Evolutionary conservation across 2,797 vertebrate genomes (phyloP).

Genomic region (Bovichtus diacanthus): DNA sequence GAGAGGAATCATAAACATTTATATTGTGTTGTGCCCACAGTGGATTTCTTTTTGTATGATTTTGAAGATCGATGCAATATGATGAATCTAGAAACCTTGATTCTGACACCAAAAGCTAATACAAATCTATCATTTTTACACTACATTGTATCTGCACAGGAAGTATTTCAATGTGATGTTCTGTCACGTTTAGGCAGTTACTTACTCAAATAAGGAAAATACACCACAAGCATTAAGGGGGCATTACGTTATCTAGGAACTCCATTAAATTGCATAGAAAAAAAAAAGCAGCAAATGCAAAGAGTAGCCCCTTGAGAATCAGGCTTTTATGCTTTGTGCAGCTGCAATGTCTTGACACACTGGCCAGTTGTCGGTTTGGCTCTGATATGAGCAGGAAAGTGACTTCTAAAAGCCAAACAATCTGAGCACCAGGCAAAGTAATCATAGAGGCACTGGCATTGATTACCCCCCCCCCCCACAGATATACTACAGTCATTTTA

Average conservation of each 20-base stretch:
- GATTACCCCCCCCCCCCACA: slow-evolving; percentile 36
- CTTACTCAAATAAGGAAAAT: slow-evolving; percentile 21
- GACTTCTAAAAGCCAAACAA: slow-evolving; percentile 20
- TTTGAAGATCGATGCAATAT: neutral
- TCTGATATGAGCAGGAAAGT: slow-evolving; percentile 3
- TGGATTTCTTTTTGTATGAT: neutral
- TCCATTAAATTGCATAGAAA: slow-evolving; percentile 45
- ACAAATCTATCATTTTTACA: neutral
- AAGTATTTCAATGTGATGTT: neutral
- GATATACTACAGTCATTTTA: slow-evolving; percentile 21
- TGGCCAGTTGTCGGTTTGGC: slow-evolving; percentile 21
- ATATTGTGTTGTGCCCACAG: slow-evolving; percentile 5
- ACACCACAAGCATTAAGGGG: neutral
- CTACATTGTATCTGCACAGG: neutral
- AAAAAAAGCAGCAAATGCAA: slow-evolving; percentile 3
- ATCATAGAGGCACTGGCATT: slow-evolving; percentile 34
- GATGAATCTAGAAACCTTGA: neutral
- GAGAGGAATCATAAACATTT: neutral
- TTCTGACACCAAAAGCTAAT: neutral
- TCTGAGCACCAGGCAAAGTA: slow-evolving; percentile 6
- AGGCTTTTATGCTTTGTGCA: slow-evolving; percentile 27
- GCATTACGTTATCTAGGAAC: slow-evolving; percentile 39
- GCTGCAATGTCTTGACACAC: slow-evolving; percentile 24
- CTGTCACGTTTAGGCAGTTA: slow-evolving; percentile 12
- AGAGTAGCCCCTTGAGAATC: neutral